phyloP scores from a whole-genome alignment of 2,797 vertebrate genomes.

The Thaleichthys pacificus region DNA sequence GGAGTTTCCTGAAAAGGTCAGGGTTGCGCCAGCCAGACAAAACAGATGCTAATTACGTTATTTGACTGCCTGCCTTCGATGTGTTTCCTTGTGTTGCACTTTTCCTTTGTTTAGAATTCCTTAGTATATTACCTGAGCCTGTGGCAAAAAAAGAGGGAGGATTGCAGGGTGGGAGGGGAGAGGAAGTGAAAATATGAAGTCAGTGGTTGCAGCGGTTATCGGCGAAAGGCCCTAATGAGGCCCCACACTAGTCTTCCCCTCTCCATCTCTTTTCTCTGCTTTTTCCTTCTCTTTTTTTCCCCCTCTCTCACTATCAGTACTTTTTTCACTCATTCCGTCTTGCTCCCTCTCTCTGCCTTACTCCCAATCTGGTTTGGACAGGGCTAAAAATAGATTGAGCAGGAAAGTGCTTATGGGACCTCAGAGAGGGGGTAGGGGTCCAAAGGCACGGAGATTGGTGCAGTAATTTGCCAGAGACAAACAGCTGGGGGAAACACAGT shows the following conservation, averaged over 20 bases:
- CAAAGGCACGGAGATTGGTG: constrained; percentile 32
- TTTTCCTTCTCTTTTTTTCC: constrained; percentile 33
- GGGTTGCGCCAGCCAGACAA: constrained; percentile 67
- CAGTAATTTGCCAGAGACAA: constrained; percentile 63
- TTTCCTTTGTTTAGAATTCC: constrained; percentile 67
- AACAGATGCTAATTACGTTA: constrained; percentile 72
- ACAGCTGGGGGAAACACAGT: constrained; percentile 57
- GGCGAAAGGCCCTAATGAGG: constrained; percentile 35
- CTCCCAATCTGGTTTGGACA: constrained; percentile 21
- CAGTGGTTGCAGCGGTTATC: constrained; percentile 48
- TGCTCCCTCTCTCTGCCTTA: constrained; percentile 35
- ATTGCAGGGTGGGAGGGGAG: constrained; percentile 21
- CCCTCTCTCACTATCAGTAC: constrained; percentile 26
- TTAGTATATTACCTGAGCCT: constrained; percentile 67
- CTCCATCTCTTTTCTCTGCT: constrained; percentile 3
- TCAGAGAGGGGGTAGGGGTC: constrained; percentile 29
- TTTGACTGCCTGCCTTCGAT: constrained; percentile 48
- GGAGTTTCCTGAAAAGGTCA: constrained; percentile 71
- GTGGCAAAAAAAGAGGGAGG: constrained; percentile 20
- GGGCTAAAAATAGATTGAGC: constrained; percentile 66
- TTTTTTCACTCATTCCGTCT: constrained; percentile 26
- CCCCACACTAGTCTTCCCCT: constrained; percentile 16
- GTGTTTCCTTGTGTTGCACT: constrained; percentile 66
- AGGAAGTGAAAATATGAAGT: constrained; percentile 41
- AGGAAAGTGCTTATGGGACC: constrained; percentile 63